Evolutionary conservation across 2,888 invertebrate species (phyloP).

Genomic region (Onthophagus sagittarius): DNA sequence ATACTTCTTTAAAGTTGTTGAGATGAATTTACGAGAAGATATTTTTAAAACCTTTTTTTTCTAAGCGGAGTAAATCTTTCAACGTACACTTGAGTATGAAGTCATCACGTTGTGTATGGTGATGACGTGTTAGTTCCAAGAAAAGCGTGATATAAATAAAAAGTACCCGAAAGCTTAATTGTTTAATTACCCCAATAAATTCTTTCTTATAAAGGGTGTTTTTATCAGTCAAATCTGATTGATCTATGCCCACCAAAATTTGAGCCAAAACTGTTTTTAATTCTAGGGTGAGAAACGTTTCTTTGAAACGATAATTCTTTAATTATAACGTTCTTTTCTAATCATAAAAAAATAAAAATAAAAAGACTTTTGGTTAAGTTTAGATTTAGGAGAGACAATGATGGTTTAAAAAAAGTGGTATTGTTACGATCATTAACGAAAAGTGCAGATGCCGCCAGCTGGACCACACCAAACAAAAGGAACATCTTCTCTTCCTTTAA

Average conservation of each 20-base stretch:
- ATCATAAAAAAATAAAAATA: no score
- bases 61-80: background rate
- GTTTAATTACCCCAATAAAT: background rate
- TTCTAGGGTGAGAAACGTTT: background rate
- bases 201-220: background rate
- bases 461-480: background rate
- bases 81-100: background rate
- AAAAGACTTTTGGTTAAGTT: no score
- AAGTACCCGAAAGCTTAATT: background rate
- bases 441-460: background rate
- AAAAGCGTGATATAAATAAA: no score
- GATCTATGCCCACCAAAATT: background rate
- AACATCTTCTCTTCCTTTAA: background rate
- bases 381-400: no score
- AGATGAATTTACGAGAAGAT: no score
- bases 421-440: background rate
- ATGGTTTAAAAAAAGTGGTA: background rate
- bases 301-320: background rate
- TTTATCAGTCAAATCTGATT: background rate
- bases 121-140: background rate
- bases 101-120: background rate
- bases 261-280: background rate
- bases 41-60: no score
- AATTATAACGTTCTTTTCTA: background rate
- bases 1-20: no score